Base-by-base conservation (phyloP, 2,113 vertebrate species). In the Siniperca chuatsi region DNA sequence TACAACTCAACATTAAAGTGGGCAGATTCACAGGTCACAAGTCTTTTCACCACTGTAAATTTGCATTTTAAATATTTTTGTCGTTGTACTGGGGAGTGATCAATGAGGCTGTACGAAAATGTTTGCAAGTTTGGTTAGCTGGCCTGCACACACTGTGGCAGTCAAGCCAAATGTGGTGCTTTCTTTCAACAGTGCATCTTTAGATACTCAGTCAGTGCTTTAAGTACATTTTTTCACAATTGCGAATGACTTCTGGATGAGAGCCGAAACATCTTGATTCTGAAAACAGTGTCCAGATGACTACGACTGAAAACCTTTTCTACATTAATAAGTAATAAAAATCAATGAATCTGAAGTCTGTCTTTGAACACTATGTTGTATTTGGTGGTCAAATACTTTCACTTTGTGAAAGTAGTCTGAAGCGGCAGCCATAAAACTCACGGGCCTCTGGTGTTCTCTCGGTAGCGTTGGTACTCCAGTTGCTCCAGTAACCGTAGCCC, bases 401-500 rank as follows among this genome's bases (percentile, higher is more conserved):
- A 55, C 23, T 33, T 46, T 0, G 20, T 44, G 25, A 23, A 78
- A 62, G 40, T 29, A 44, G 3, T 48, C n/a, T 35, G 1, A 74
- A 50, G 1, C 18, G 3, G 9, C 50, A 64, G 29, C 18, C 21
- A 18, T 25, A n/a, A 80, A 44, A 97, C 97, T 95, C 94, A 99
- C 98, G 37, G n/a, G 82, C 94, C 94, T 98, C 97, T 64, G 93
- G 92, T 1, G 98, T 99, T 62, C 89, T 81, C 1, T 85, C 81
- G 0, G 87, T 94, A 40, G 90, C 88, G 25, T 96, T 96, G 64
- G 71, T 40, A 89, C 96, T 99, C 98, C 98, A 99, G 20, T 97
- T 83, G 81, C 98, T 99, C 98, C 98, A 99, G 90, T 95, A 95
- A n/a, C 96, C 95, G 0, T 20, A 2, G 7, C 73, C 16, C 0